Conservation (phyloP, 30 jellyfish, hydroid and myxozoan species). For the Rhopilema esculentum region DNA sequence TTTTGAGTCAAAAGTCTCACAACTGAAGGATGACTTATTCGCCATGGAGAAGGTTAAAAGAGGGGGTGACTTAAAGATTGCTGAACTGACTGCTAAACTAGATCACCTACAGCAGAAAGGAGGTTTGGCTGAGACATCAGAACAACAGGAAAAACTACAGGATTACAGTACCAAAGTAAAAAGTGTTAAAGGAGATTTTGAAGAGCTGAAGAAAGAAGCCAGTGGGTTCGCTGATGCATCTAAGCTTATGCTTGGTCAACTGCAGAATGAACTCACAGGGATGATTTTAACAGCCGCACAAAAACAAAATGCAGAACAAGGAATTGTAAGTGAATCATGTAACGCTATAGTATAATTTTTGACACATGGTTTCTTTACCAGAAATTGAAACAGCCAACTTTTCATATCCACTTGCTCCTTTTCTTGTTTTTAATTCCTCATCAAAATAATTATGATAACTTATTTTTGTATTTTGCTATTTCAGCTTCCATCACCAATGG, state of each 20-base stretch:
- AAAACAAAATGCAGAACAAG: background rate
- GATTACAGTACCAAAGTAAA: conserved; percentile 16
- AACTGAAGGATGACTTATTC: conserved; percentile 20
- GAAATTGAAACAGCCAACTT: no score
- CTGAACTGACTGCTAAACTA: conserved; percentile 53
- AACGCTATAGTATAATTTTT: background rate
- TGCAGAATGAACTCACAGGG: conserved; percentile 42
- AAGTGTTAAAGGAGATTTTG: conserved; percentile 56
- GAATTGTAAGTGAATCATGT: background rate
- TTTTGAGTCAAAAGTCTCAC: conserved; percentile 14
- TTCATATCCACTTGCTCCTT: no score
- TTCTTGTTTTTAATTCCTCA: no score
- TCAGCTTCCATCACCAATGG: background rate
- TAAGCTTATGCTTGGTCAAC: conserved; percentile 20
- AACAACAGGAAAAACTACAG: conserved; percentile 12
- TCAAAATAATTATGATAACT: background rate
- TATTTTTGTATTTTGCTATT: background rate
- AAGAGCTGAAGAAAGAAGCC: conserved; percentile 57
- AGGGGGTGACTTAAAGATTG: conserved; percentile 34
- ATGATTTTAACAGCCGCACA: conserved; percentile 25
- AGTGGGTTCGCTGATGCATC: conserved; percentile 35
- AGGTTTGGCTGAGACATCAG: background rate
- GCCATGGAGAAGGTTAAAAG: conserved; percentile 34
- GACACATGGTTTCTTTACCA: no score
- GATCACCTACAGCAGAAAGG: conserved; percentile 1